Evolutionary conservation across 1,140 invertebrate genomes (phyloP).

Genomic region (Drosophila bocqueti): DNA sequence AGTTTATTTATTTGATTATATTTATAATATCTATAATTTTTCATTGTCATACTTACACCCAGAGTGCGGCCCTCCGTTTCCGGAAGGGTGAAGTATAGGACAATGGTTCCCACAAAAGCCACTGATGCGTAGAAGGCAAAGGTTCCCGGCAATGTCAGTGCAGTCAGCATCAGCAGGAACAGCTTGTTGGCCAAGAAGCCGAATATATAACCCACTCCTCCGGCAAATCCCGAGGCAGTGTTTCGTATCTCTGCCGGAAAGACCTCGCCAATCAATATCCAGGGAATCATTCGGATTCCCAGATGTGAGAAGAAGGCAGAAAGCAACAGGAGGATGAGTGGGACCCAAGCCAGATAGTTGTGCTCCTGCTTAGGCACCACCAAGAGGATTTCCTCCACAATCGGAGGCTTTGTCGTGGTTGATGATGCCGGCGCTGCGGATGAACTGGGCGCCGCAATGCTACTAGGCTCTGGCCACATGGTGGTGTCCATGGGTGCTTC

Average conservation of each 20-base stretch:
- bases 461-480: conserved; percentile 17
- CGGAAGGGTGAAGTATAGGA: conserved; percentile 86
- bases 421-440: neutral
- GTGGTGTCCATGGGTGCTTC: conserved; percentile 43
- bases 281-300: conserved; percentile 90
- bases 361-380: conserved; percentile 75
- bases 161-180: conserved; percentile 88
- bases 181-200: conserved; percentile 90
- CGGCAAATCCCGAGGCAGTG: conserved; percentile 88
- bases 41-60: conserved; percentile 55
- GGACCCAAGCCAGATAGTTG: conserved; percentile 88
- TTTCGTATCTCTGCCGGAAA: conserved; percentile 89
- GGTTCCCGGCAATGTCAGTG: conserved; percentile 88
- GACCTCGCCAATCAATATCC: conserved; percentile 92
- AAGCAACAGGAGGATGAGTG: conserved; percentile 88
- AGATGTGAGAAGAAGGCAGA: conserved; percentile 89
- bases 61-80: conserved; percentile 94
- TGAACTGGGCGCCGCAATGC: conserved; percentile 4
- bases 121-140: conserved; percentile 87
- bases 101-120: conserved; percentile 87
- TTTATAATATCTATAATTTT: neutral
- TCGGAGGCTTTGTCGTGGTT: conserved; percentile 46
- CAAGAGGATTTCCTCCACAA: conserved; percentile 66
- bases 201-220: conserved; percentile 90
- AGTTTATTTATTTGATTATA: neutral